Evolutionary conservation across 2,888 invertebrate genomes (phyloP).

Genomic region (Plebejus anna): DNA sequence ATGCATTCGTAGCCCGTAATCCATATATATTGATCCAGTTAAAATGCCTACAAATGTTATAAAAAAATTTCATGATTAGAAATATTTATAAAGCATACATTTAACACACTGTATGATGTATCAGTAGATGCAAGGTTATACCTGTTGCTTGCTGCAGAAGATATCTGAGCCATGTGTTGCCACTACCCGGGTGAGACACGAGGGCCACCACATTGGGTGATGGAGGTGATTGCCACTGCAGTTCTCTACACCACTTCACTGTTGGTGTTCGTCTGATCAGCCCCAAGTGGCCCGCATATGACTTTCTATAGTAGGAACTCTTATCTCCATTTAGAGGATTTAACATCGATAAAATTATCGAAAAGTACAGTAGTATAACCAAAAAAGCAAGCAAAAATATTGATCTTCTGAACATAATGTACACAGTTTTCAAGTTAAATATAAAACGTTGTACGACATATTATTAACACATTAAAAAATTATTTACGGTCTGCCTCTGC

Average conservation of each 20-base stretch:
- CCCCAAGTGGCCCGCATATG: constrained; percentile 53
- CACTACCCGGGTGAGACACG: constrained; percentile 91
- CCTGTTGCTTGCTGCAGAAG: constrained; percentile 88
- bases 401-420: constrained; percentile 61
- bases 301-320: constrained; percentile 50
- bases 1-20: constrained; percentile 86
- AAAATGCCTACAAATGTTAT: constrained; percentile 78
- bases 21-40: constrained; percentile 91
- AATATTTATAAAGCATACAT: background rate
- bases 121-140: constrained; percentile 43
- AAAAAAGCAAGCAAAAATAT: constrained; percentile 58
- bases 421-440: background rate
- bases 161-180: constrained; percentile 91
- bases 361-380: constrained; percentile 65
- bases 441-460: background rate
- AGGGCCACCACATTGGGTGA: constrained; percentile 79
- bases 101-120: background rate
- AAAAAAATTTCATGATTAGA: background rate
- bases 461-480: background rate
- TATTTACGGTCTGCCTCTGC: too few relatives aligned
- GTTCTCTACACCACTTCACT: constrained; percentile 76
- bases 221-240: constrained; percentile 71
- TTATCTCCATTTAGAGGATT: constrained; percentile 58
- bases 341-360: constrained; percentile 65
- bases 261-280: constrained; percentile 53